Percentiles rank a stretch among this genome's conserved stretches.
phyloP scores from a whole-genome alignment of 2,113 vertebrate genomes.

The Stigmatopora argus region DNA sequence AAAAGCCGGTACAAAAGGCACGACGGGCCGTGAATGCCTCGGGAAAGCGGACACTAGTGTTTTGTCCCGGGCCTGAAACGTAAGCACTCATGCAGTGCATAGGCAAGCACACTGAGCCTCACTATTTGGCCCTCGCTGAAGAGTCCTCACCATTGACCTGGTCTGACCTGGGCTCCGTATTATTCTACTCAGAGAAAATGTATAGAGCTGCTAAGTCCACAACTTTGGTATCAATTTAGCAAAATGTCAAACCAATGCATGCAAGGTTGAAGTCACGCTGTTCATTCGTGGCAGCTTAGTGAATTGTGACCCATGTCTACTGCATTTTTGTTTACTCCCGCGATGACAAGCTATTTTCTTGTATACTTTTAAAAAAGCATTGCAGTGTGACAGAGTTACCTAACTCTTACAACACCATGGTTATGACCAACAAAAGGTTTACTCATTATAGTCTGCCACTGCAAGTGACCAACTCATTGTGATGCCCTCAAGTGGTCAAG shows the following conservation, averaged over 20 bases:
- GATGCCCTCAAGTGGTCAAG: background rate
- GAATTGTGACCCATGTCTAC: background rate
- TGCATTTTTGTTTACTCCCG: background rate
- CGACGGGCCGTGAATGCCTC: conserved; percentile 29
- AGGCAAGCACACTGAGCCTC: conserved; percentile 45
- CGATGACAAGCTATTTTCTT: background rate
- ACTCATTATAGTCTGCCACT: too few species aligned
- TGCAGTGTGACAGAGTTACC: too few species aligned
- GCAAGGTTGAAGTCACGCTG: too few species aligned
- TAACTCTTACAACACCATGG: background rate
- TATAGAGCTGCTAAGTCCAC: background rate
- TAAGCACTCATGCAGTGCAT: conserved; percentile 49
- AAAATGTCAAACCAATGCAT: too few species aligned
- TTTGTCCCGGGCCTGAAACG: conserved; percentile 66
- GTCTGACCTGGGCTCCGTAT: background rate
- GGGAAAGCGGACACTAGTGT: conserved; percentile 67
- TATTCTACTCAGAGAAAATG: background rate
- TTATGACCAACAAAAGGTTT: background rate
- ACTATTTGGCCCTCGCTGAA: conserved; percentile 27
- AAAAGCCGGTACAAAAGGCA: conserved; percentile 57
- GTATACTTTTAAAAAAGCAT: background rate
- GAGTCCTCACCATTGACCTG: conserved; percentile 14
- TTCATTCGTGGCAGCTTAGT: too few species aligned
- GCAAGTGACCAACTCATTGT: background rate
- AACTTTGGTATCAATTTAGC: background rate